Conservation (phyloP, 1,140 invertebrate species). For the Cotesia chilonis region DNA sequence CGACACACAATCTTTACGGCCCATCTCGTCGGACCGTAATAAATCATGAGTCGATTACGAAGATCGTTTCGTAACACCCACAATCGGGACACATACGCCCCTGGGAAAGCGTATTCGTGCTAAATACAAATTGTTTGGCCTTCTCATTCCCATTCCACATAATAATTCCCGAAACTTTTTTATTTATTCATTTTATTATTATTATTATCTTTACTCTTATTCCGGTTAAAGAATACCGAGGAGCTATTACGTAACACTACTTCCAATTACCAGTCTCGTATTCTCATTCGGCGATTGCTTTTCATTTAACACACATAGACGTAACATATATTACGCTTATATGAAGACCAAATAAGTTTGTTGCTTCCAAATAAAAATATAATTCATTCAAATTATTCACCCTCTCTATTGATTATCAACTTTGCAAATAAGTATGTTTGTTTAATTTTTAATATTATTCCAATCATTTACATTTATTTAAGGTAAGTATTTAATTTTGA, state of each 20-base stretch:
- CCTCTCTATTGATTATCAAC: too few relatives aligned
- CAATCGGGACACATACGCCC: conserved; percentile 41
- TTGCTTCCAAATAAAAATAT: too few relatives aligned
- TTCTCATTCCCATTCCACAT: conserved; percentile 14
- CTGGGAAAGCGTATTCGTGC: conserved; percentile 33
- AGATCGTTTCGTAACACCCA: conserved; percentile 55
- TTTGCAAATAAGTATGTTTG: too few relatives aligned
- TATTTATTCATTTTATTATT: conserved; percentile 1
- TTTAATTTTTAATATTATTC: too few relatives aligned
- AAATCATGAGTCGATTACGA: conserved; percentile 57
- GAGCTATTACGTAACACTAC: neutral
- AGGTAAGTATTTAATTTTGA: too few relatives aligned
- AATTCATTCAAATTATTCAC: too few relatives aligned
- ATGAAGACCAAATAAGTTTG: too few relatives aligned
- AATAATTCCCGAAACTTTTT: conserved; percentile 12
- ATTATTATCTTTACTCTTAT: neutral
- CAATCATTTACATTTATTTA: too few relatives aligned
- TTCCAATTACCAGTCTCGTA: neutral
- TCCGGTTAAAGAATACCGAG: too few relatives aligned
- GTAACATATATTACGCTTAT: too few relatives aligned
- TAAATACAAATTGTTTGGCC: conserved; percentile 39
- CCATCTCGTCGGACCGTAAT: conserved; percentile 48
- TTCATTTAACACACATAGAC: neutral
- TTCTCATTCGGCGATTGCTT: neutral
- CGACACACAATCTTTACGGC: conserved; percentile 48